Evolutionary conservation across 2,888 invertebrate genomes (phyloP).

Genomic region (Conomelus anceps): DNA sequence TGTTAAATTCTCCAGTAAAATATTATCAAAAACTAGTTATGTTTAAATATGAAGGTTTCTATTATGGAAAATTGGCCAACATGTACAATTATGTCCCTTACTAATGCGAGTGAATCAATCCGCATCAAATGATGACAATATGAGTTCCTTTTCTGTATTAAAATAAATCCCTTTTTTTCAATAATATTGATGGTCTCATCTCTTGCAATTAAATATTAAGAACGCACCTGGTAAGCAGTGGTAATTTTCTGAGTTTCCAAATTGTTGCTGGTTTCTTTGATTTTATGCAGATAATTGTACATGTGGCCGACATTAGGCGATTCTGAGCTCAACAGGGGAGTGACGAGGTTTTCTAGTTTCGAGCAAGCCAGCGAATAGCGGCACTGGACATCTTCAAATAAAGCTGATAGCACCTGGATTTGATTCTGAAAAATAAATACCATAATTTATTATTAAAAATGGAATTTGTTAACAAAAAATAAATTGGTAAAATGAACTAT

Average conservation of each 20-base stretch:
- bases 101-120: no score
- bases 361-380: constrained; percentile 67
- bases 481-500: no score
- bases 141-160: neutral
- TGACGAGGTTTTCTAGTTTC: constrained; percentile 70
- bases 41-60: no score
- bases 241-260: constrained; percentile 44
- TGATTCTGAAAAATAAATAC: constrained; percentile 19
- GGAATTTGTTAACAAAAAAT: no score
- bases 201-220: neutral
- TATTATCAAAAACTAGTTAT: no score
- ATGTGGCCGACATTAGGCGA: constrained; percentile 75
- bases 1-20: no score
- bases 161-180: neutral
- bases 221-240: constrained; percentile 48
- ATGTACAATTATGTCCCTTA: no score
- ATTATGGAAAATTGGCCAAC: no score
- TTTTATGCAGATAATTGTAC: constrained; percentile 65
- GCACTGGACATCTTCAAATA: constrained; percentile 74
- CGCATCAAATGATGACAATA: no score
- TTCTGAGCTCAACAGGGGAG: constrained; percentile 70
- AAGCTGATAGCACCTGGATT: constrained; percentile 51
- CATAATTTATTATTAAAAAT: neutral
- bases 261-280: constrained; percentile 43
- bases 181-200: neutral